Base-by-base conservation (phyloP, 1,140 invertebrate species). In the Macrotrachela quadricornifera region DNA sequence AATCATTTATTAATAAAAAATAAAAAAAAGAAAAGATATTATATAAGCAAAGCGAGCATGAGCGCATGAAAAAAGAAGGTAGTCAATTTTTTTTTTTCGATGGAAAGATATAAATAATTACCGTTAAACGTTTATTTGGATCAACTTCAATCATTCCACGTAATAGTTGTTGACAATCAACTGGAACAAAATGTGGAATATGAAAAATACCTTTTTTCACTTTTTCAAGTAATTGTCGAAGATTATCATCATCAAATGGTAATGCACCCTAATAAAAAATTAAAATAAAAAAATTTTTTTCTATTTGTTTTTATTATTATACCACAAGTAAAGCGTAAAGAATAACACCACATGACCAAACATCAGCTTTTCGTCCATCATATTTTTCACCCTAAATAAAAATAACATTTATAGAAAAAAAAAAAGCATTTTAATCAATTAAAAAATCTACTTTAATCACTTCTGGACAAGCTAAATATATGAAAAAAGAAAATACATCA, bases 91-190 rank as follows among this genome's bases (percentile, higher is more conserved):
- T 43, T 43, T 43, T 21, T 14, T 54, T 30, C 21, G 21, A 2
- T 30, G 18, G 15, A 10, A 21, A 10, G 17, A 48, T 39, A 16
- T 18, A 21, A 11, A 8, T 64, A 30, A 79, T 80, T 74, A 97
- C 88, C 61, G 87, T 88, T 63, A 96, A 77, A 68, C 92, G 75
- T 72, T 94, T 94, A 58, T 94, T 85, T 12, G 91, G 85, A 73
- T 92, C 88, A 36, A 97, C 88, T 76, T 99, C 92, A 62, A 99
- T 94, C 92, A 99, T 99, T 46, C 88, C 85, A 58, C 91, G 75
- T 17, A 99, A 75, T 56, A 99, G 72, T 71, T 88, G 91, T 72
- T 99, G 92, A 70, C 91, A 96, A 71, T 99, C 92, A 2, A 90
- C 85, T 13, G 92, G 91, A 53, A 99, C 92, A 73, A 97, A 99